Conservation (phyloP, 2,113 vertebrate species). For the Zosterops japonicus region DNA sequence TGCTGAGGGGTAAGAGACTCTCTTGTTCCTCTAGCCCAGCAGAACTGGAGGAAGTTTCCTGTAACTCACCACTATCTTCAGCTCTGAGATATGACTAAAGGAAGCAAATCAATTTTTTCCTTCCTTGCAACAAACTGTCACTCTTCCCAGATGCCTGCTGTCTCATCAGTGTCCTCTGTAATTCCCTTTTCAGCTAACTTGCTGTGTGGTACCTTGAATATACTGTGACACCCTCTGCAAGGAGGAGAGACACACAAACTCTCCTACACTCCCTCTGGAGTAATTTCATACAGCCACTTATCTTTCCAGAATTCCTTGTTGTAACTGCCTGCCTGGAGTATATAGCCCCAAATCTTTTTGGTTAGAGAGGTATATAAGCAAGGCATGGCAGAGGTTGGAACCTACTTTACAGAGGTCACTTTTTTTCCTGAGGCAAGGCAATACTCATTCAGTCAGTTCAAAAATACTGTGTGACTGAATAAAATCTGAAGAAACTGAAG, state of each 20-base stretch:
- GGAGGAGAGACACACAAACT: not conserved
- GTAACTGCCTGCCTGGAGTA: not conserved
- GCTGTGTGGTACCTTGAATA: not conserved
- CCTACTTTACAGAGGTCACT: not conserved
- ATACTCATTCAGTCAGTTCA: not conserved
- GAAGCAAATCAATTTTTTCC: not conserved
- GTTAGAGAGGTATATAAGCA: not conserved
- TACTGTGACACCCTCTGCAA: not conserved
- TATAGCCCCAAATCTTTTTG: not conserved
- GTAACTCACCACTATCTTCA: not conserved
- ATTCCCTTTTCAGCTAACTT: not conserved
- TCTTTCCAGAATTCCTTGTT: not conserved
- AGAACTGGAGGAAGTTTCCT: not conserved
- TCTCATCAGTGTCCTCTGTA: not conserved
- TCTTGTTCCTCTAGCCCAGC: not conserved
- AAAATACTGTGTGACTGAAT: conserved; percentile 23
- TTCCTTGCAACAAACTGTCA: not conserved
- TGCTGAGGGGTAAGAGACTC: not conserved
- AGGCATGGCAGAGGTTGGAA: not conserved
- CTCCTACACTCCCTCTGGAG: not conserved
- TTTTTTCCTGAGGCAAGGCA: not conserved
- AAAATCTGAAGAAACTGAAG: conserved; percentile 38
- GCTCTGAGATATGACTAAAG: not conserved
- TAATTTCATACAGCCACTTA: not conserved
- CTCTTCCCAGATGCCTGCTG: not conserved